Conservation (phyloP, 2,113 vertebrate species). For the Protobothrops flavoviridis region DNA sequence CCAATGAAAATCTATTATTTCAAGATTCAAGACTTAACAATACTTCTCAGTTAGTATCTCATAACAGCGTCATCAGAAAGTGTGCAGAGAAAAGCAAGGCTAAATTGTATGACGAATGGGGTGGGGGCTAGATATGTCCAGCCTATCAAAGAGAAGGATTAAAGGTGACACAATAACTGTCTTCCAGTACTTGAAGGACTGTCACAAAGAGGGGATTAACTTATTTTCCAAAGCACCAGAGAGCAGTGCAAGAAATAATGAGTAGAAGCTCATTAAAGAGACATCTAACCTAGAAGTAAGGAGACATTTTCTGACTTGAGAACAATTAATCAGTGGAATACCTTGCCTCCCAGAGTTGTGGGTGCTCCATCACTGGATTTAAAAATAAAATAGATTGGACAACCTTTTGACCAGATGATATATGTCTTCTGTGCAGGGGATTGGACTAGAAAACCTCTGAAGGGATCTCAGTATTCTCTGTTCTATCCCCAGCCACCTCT, state of each 20-base stretch:
- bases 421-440: neutral
- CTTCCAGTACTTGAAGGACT: neutral
- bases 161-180: neutral
- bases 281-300: neutral
- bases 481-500: neutral
- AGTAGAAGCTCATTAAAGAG: neutral
- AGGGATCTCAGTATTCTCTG: neutral
- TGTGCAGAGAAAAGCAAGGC: neutral
- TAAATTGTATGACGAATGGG: neutral
- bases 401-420: neutral
- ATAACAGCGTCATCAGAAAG: neutral
- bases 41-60: conserved; percentile 25
- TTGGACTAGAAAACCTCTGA: neutral
- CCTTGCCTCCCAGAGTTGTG: neutral
- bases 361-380: neutral
- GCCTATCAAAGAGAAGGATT: neutral
- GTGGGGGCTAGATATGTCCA: neutral
- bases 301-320: neutral
- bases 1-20: conserved; percentile 6
- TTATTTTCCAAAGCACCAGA: neutral
- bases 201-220: neutral
- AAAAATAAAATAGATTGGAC: neutral
- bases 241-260: neutral
- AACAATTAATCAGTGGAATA: neutral
- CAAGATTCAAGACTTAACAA: conserved; percentile 3